Evolutionary conservation across 2,888 invertebrate genomes (phyloP), one percentile per base, ranked within the genome.

Genomic region (Sclerodermus sp.): DNA sequence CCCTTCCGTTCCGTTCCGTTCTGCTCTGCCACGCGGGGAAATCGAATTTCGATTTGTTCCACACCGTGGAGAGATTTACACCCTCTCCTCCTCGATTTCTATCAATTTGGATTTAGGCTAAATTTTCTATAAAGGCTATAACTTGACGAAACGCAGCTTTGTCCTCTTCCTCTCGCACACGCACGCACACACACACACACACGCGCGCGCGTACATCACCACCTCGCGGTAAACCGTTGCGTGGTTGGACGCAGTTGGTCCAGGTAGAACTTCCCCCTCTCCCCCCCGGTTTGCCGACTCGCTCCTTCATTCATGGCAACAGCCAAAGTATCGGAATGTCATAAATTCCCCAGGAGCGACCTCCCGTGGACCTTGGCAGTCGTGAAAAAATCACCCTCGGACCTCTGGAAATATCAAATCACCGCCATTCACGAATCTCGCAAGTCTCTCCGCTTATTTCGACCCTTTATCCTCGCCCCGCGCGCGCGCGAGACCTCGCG

Each of bases 271-370:
- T n/a, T n/a, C n/a, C n/a, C n/a, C n/a, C n/a, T n/a, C n/a, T 4
- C 39, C 2, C n/a, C 39, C 39, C 10, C 31, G 31, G 31, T 31
- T 31, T 31, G 8, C 12, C 6, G 31, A 9, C 31, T 31, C 31
- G 12, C 31, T 6, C 3, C 39, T 14, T 18, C 39, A 12, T 39
- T 12, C 39, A 17, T 39, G 15, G n/a, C 12, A n/a, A n/a, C n/a
- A n/a, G n/a, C n/a, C 8, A 31, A 47, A 53, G 56, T 61, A 54
- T 64, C 51, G 67, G 66, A 67, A 70, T 67, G 66, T 64, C 67
- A 64, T 67, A 68, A 69, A 73, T 73, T 62, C 57, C 55, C 49
- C 40, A 44, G 16, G 42, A 44, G 53, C 42, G 56, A 39, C 45
- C 62, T 45, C 57, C 56, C 44, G 54, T 51, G 47, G 59, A 47